Percentiles rank a stretch among this genome's conserved stretches.
Conservation (phyloP, 2,113 vertebrate species). For the Cavia porcellus region DNA sequence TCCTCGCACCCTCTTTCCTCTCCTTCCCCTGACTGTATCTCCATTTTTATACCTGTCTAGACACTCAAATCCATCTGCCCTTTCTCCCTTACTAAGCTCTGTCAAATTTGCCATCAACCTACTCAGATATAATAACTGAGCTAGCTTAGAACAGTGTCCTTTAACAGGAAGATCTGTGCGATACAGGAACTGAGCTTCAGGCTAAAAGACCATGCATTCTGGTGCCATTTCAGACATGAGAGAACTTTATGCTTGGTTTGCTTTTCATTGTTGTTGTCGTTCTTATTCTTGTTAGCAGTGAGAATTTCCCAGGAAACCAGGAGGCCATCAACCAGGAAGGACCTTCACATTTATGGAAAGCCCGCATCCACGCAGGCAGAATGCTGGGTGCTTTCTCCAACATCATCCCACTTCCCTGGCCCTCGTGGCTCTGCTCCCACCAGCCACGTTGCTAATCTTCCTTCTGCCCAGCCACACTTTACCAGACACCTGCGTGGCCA, state of each 20-base stretch:
- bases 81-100: neutral
- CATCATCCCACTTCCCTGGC: neutral
- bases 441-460: neutral
- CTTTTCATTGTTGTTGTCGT: slow-evolving; percentile 17
- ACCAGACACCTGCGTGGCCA: neutral
- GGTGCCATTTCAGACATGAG: slow-evolving; percentile 51
- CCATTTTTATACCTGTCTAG: neutral
- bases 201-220: neutral
- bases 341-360: neutral
- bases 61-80: neutral
- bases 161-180: neutral
- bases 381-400: neutral
- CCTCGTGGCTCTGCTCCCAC: neutral
- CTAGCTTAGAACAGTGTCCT: neutral
- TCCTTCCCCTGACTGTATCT: neutral
- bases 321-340: neutral
- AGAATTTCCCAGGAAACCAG: neutral
- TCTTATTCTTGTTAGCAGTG: neutral
- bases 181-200: neutral
- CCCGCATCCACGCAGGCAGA: neutral
- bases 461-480: neutral
- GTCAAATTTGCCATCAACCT: neutral
- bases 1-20: neutral
- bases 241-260: slow-evolving; percentile 26
- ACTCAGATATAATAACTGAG: slow-evolving; percentile 15